Base-by-base conservation (phyloP, 2,113 vertebrate genomes). In the Solenodon paradoxus region DNA sequence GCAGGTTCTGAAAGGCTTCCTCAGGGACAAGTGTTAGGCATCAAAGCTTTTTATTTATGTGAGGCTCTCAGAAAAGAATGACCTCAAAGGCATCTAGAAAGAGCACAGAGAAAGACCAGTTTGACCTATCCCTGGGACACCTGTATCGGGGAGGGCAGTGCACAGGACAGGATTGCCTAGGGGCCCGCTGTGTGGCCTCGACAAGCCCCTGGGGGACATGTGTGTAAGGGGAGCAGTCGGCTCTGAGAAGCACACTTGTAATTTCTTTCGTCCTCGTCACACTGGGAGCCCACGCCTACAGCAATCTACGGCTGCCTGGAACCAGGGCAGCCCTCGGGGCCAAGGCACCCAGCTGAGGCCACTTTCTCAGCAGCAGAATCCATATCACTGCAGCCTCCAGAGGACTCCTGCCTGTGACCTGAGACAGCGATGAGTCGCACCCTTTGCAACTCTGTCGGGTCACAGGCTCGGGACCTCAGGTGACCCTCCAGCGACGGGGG, bases 251-350 rank as follows among this genome's bases (percentile, higher is more conserved):
- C 63, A 47, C 71, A 24, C 49, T 49, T 88, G 61, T 7, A 5
- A 10, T 17, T 2, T 5, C 32, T 32, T 9, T 61, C n/a, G 61
- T 61, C 17, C 40, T 20, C 13, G 0, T 28, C 11, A 22, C 38
- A 4, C 0, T 1, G 38, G 35, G 30, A 66, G 47, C n/a, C 55
- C 75, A 17, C 0, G 26, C 47, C 42, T 13, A 10, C 17, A n/a
- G 75, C n/a, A 57, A 9, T 57, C 20, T 11, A 9, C 13, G 68
- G 57, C 68, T 47, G 13, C 0, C 2, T n/a, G 10, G 63, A 28
- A n/a, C 51, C 81, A 42, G 0, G 0, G 26, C 16, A 28, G 16
- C 20, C 4, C 28, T n/a, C n/a, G n/a, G n/a, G n/a, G n/a, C n/a
- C n/a, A n/a, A n/a, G n/a, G n/a, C n/a, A n/a, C n/a, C n/a, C n/a